These are phyloP conservation scores for Cyrtodaria siliqua DNA, from an alignment of 2,888 invertebrate species.

Conservation along the genomic window DNA sequence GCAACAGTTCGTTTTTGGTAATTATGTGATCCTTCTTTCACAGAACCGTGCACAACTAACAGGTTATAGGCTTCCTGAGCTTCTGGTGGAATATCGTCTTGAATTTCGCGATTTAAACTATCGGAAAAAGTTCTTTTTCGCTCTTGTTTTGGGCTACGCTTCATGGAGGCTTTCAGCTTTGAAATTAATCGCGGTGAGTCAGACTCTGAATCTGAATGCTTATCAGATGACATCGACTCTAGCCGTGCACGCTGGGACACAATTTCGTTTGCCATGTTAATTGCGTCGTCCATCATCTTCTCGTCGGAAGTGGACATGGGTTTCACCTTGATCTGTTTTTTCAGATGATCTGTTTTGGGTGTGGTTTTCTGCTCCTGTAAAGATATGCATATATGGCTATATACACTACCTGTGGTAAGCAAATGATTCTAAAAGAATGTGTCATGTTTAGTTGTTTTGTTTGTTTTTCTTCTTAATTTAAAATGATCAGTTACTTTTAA, in stretches of 20 bases:
- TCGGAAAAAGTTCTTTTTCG: conserved; percentile 93
- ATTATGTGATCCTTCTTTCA: conserved; percentile 62
- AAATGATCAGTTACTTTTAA: too few relatives aligned
- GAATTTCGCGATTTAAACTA: conserved; percentile 87
- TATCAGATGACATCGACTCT: conserved; percentile 60
- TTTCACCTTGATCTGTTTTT: conserved; percentile 89
- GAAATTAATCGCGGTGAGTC: conserved; percentile 74
- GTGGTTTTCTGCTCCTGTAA: conserved; percentile 42
- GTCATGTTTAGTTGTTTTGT: too few relatives aligned
- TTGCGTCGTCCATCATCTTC: conserved; percentile 95
- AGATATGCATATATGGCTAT: conserved; percentile 1
- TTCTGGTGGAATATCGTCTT: conserved; percentile 90
- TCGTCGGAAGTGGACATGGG: conserved; percentile 97
- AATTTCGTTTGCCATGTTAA: conserved; percentile 96
- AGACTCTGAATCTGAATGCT: conserved; percentile 64
- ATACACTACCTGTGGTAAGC: too few relatives aligned
- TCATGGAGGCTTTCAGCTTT: conserved; percentile 76
- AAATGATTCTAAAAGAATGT: too few relatives aligned
- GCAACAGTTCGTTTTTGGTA: conserved; percentile 20
- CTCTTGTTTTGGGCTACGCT: conserved; percentile 89
- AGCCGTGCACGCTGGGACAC: conserved; percentile 86
- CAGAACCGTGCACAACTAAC: conserved; percentile 91
- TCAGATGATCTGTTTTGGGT: conserved; percentile 31
- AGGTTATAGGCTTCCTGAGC: conserved; percentile 97
- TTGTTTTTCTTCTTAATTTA: too few relatives aligned